phyloP scores from a whole-genome alignment of 2,113 vertebrate species.

The Empidonax traillii region DNA sequence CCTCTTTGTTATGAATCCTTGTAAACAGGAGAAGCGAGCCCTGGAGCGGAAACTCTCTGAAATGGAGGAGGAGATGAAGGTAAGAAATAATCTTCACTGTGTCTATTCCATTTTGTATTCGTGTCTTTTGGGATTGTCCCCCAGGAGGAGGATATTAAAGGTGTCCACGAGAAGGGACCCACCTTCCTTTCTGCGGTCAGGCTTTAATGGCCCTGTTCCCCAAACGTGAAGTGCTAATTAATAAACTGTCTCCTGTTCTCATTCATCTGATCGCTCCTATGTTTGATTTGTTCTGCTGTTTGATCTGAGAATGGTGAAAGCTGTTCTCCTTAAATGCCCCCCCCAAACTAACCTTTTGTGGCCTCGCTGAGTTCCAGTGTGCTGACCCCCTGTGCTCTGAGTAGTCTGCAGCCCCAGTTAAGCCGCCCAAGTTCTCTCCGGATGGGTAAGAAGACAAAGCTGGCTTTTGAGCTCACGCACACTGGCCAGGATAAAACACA shows the following conservation, averaged over 20 bases:
- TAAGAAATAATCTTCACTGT: conserved; percentile 58
- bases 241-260: neutral
- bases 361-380: conserved; percentile 26
- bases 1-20: conserved; percentile 29
- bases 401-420: conserved; percentile 2
- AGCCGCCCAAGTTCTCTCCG: neutral
- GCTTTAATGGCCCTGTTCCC: neutral
- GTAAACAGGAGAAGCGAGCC: conserved; percentile 87
- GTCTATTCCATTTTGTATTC: neutral
- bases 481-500: neutral
- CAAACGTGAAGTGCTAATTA: neutral
- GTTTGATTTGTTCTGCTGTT: conserved; percentile 5
- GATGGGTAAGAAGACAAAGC: conserved; percentile 35
- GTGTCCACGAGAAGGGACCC: neutral
- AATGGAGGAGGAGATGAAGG: conserved; percentile 98
- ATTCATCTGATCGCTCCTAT: neutral
- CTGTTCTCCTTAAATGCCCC: neutral
- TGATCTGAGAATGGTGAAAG: neutral
- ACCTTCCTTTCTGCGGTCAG: neutral
- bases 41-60: conserved; percentile 93
- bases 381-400: conserved; percentile 30
- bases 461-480: conserved; percentile 15
- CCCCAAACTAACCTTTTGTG: conserved; percentile 16
- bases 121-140: neutral
- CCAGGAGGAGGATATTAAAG: neutral